Percentiles rank a stretch among this genome's conserved stretches.
Conservation (phyloP, 1,140 invertebrate genomes). For the Hetaerina americana region DNA sequence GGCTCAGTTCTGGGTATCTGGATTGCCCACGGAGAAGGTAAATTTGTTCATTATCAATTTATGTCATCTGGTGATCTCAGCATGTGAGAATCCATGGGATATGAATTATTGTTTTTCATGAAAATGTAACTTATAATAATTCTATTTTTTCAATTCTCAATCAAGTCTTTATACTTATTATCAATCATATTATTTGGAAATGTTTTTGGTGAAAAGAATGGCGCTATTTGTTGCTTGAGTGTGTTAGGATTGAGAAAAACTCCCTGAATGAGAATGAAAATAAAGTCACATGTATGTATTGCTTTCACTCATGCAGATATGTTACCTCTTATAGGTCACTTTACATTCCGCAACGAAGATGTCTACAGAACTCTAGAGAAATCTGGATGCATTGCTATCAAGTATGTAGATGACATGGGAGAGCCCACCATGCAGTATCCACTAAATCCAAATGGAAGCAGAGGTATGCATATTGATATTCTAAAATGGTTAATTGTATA, state of each 20-base stretch:
- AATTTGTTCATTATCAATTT: no score
- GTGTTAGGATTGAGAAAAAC: no score
- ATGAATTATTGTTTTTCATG: not conserved
- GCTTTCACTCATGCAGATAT: no score
- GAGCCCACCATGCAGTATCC: constrained; percentile 69
- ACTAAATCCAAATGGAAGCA: constrained; percentile 86
- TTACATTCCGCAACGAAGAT: constrained; percentile 35
- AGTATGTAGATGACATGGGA: constrained; percentile 72
- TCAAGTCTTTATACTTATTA: constrained; percentile 13
- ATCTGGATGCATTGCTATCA: constrained; percentile 55
- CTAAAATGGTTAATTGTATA: not conserved
- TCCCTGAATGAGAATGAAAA: no score
- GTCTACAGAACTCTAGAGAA: constrained; percentile 41
- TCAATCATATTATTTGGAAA: no score
- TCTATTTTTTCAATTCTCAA: constrained; percentile 4
- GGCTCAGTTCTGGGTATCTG: constrained; percentile 77
- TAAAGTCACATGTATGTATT: no score
- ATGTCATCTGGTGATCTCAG: not conserved
- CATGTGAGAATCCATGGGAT: not conserved
- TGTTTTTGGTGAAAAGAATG: no score
- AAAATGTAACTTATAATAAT: not conserved
- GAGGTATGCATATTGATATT: constrained; percentile 31
- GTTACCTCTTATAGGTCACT: constrained; percentile 34
- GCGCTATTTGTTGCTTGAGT: no score
- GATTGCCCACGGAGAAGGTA: constrained; percentile 94